These are phyloP conservation scores for Apamea monoglypha DNA, from an alignment of 2,888 invertebrate species.

Conservation along the genomic window DNA sequence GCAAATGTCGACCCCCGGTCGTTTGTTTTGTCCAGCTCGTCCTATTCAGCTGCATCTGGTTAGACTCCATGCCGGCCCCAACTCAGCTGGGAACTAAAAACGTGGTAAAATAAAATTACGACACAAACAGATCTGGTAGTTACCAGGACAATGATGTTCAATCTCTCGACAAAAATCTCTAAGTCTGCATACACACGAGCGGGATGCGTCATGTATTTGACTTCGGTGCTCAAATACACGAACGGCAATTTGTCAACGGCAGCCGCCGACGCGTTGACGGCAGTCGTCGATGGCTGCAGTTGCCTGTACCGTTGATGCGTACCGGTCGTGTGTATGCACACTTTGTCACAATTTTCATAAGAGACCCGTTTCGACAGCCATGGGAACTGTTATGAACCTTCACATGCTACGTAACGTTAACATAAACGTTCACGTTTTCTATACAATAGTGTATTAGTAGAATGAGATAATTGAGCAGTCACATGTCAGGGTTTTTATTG, in stretches of 20 bases:
- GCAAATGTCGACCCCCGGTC: no score
- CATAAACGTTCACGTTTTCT: slow-evolving; percentile 33
- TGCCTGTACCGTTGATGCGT: not conserved
- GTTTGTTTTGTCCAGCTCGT: no score
- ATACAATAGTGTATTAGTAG: slow-evolving; percentile 22
- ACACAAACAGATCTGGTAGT: not conserved
- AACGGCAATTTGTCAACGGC: no score
- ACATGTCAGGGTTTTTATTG: slow-evolving; percentile 48
- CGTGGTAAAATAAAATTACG: not conserved
- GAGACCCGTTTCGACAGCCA: not conserved
- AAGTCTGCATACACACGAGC: no score
- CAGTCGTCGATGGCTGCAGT: not conserved
- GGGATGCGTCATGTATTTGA: no score
- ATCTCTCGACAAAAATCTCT: not conserved
- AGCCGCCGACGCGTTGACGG: not conserved
- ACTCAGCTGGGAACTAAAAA: not conserved
- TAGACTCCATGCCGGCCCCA: not conserved
- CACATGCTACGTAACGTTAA: not conserved
- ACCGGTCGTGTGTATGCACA: not conserved
- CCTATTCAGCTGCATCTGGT: no score
- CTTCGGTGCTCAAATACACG: no score
- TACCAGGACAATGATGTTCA: not conserved
- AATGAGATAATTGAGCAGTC: slow-evolving; percentile 52
- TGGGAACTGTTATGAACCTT: not conserved
- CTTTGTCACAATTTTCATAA: not conserved